Percentiles rank a stretch among this genome's conserved stretches.
Conservation (phyloP, 2,113 vertebrate species). For the Orientallactaga bullata region DNA sequence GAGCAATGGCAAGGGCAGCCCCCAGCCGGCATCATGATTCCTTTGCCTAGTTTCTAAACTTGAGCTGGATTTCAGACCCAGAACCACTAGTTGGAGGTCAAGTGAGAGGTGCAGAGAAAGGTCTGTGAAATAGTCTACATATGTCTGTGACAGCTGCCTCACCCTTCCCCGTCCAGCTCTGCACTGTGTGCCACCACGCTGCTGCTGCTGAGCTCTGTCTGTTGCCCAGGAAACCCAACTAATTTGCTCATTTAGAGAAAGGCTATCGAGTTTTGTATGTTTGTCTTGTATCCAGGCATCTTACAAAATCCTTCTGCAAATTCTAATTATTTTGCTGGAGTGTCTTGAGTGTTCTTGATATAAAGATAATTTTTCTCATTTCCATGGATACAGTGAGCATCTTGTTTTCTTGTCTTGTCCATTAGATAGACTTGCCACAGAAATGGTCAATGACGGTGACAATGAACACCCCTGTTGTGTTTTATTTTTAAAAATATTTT, state of each 20-base stretch:
- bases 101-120: neutral
- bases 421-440: neutral
- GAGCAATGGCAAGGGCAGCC: neutral
- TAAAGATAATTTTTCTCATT: neutral
- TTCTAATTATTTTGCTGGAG: neutral
- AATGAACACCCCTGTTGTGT: neutral
- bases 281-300: neutral
- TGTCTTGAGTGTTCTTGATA: neutral
- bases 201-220: neutral
- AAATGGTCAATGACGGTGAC: fast-evolving
- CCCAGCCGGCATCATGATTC: neutral
- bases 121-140: too few relatives aligned
- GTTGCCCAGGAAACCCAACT: neutral
- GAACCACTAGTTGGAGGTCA: neutral
- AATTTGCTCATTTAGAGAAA: neutral
- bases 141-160: neutral
- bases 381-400: neutral
- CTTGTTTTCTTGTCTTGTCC: neutral
- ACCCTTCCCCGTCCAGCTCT: neutral
- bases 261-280: neutral
- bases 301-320: neutral
- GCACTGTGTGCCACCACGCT: too few relatives aligned
- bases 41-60: neutral
- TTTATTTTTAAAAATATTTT: too few relatives aligned
- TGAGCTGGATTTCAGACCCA: neutral